These are phyloP conservation scores for Acholoe squamosa DNA, from an alignment of 2,888 invertebrate species.

Conservation along the genomic window DNA sequence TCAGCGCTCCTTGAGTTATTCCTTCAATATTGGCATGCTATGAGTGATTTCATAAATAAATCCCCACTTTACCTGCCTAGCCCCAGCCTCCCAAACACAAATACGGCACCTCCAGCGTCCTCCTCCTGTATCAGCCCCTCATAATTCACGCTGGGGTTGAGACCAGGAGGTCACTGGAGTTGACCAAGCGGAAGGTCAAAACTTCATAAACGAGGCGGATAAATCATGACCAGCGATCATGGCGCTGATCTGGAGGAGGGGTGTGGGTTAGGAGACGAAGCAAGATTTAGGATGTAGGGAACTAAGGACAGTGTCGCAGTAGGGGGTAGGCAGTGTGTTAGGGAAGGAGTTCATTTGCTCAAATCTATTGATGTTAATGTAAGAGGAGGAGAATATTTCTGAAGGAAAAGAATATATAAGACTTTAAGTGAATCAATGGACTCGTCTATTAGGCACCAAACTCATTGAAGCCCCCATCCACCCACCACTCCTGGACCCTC, in stretches of 20 bases:
- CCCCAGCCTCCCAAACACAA: not conserved
- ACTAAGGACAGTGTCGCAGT: no score
- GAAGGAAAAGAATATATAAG: no score
- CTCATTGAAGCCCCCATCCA: no score
- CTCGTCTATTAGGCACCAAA: no score
- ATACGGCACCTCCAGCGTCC: not conserved
- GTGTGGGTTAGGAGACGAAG: not conserved
- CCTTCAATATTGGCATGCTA: not conserved
- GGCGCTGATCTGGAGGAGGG: not conserved
- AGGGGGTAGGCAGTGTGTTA: no score
- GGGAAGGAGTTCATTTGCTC: no score
- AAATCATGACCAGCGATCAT: conserved; percentile 43
- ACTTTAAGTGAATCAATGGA: no score
- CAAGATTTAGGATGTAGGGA: no score
- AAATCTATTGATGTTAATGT: no score
- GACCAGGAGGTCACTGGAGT: not conserved
- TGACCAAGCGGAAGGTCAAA: not conserved
- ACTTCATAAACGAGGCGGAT: conserved; percentile 49
- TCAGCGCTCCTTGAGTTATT: not conserved
- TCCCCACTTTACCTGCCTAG: not conserved
- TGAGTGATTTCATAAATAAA: conserved; percentile 33
- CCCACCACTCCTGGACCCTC: no score
- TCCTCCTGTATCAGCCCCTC: not conserved
- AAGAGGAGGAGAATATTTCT: no score
- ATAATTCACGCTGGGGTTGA: conserved; percentile 32